These are phyloP conservation scores for Odontamblyopus lacepedii DNA, from an alignment of 2,797 vertebrate genomes.

Conservation along the genomic window DNA sequence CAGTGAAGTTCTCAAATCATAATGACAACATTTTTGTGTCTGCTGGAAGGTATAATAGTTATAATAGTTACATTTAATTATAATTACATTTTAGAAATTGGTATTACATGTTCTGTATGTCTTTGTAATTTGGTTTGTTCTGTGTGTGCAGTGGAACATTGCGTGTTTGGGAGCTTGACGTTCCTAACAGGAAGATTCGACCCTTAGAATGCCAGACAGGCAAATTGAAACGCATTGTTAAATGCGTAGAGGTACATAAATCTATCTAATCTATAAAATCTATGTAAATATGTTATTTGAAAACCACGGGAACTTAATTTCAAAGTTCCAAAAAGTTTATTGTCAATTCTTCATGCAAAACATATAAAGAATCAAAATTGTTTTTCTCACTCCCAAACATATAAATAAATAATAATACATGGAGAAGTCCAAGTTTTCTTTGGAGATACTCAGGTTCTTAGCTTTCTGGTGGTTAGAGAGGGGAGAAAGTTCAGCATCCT, in stretches of 20 bases:
- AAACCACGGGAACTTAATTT: not conserved
- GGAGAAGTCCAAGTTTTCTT: too few species aligned
- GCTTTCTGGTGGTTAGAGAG: too few species aligned
- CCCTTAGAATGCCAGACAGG: slow-evolving; percentile 83
- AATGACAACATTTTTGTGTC: slow-evolving; percentile 84
- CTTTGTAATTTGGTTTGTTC: slow-evolving; percentile 10
- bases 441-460: too few species aligned
- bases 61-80: slow-evolving; percentile 13
- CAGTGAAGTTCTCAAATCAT: slow-evolving; percentile 76
- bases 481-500: too few species aligned
- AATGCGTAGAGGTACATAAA: slow-evolving; percentile 76
- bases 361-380: too few species aligned
- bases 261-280: slow-evolving; percentile 17
- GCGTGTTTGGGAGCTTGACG: slow-evolving; percentile 87
- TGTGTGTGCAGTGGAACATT: slow-evolving; percentile 77
- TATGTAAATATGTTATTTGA: not conserved
- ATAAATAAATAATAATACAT: too few species aligned
- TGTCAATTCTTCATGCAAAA: too few species aligned
- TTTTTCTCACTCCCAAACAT: too few species aligned
- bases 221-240: slow-evolving; percentile 80
- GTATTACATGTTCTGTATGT: not conserved
- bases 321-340: too few species aligned
- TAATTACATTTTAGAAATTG: not conserved
- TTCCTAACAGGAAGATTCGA: slow-evolving; percentile 82
- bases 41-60: slow-evolving; percentile 83